Evolutionary conservation across 2,888 invertebrate genomes (phyloP), one percentile per base, ranked within the genome.

Genomic region (Pimpla rufipes): DNA sequence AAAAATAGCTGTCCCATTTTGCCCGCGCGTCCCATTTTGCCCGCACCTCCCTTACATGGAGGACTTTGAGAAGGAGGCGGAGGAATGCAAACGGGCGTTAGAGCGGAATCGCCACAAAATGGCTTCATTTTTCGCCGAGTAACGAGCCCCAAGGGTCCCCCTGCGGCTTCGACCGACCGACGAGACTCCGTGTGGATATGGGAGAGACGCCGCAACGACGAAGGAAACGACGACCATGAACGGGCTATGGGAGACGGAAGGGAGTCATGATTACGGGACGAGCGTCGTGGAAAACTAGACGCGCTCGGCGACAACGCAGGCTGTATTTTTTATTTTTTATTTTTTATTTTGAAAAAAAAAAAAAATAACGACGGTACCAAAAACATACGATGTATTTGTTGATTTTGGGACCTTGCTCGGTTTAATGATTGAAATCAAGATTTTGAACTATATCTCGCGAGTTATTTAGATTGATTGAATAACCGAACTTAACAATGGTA

Each of bases 101-200:
- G 76, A 74, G 62, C 71, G 71, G 67, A 77, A 85, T 76, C 57
- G 75, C 80, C 84, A 74, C 78, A 85, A 85, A 86, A 87, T 87
- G 73, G 85, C 85, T 85, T 85, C 85, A 85, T 87, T 87, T 85
- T 87, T 85, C 84, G 70, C 71, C 52, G 47, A 23, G 70, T 79
- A 81, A 80, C 82, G 82, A 85, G 79, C 75, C 67, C 75, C 79
- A 16, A 67, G 77, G 73, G 81, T 29, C 29, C 57, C 18, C 66
- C 37, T 59, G 68, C 23, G 64, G 70, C 68, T 64, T 64, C 66
- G 37, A 13, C 42, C 40, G 11, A 66, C 29, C 64, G 16, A 23
- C 66, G 71, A 18, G 62, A 13, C 52, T 35, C 59, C 35, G 45
- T 59, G 35, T 45, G 59, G 29, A 59, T 45, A 59, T 45, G 59